These are phyloP conservation scores for Planiliza haematocheilus DNA, from an alignment of 2,113 vertebrate species.

Conservation along the genomic window DNA sequence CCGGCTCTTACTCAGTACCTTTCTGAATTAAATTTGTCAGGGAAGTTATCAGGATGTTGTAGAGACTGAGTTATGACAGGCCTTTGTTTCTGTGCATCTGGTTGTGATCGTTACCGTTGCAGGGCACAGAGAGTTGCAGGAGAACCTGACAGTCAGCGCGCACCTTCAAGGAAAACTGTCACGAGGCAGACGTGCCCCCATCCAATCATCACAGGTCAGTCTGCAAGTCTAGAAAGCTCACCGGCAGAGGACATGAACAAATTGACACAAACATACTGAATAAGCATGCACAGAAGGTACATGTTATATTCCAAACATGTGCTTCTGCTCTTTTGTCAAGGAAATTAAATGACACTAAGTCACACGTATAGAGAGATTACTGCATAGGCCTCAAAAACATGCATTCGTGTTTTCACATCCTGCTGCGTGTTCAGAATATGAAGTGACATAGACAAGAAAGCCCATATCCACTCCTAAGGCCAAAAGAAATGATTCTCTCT, in stretches of 20 bases:
- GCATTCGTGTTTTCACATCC: not conserved
- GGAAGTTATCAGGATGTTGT: not conserved
- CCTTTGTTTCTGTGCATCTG: slow-evolving; percentile 30
- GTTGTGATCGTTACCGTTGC: slow-evolving; percentile 39
- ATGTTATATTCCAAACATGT: slow-evolving; percentile 9
- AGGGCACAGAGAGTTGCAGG: slow-evolving; percentile 45
- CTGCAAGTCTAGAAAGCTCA: slow-evolving; percentile 1
- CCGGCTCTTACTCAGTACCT: slow-evolving; percentile 5
- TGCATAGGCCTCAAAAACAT: not conserved
- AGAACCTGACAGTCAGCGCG: slow-evolving; percentile 24
- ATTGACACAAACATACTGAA: slow-evolving; percentile 4
- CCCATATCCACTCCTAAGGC: slow-evolving; percentile 3
- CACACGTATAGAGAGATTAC: not conserved
- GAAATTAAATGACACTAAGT: too few relatives aligned
- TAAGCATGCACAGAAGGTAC: not conserved
- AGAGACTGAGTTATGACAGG: slow-evolving; percentile 9
- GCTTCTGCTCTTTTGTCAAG: slow-evolving; percentile 2
- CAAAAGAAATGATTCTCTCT: slow-evolving; percentile 3
- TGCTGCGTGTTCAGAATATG: slow-evolving; percentile 30
- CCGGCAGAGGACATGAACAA: slow-evolving; percentile 7
- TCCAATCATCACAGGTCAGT: slow-evolving; percentile 88
- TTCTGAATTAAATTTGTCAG: slow-evolving; percentile 12
- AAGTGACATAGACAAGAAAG: slow-evolving; percentile 3
- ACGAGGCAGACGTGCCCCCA: slow-evolving; percentile 70
- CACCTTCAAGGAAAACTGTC: slow-evolving; percentile 46